Conservation (phyloP, 1,140 invertebrate species). For the Leptopilina clavipes region DNA sequence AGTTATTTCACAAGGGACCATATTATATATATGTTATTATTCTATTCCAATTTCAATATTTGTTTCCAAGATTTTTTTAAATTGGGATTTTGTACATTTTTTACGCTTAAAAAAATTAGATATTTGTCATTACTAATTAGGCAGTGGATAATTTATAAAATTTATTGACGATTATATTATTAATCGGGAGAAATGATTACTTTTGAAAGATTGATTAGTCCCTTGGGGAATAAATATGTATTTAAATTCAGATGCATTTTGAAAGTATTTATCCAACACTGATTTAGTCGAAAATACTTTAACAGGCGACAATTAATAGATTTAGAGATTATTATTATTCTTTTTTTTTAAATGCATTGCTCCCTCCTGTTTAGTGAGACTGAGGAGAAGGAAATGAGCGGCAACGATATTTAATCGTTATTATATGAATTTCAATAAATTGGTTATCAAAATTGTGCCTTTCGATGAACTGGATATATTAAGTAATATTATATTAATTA, state of each 20-base stretch:
- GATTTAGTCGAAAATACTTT: conserved; percentile 21
- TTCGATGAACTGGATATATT: conserved; percentile 67
- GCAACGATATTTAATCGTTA: conserved; percentile 52
- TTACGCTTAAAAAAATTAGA: no score
- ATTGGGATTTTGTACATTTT: no score
- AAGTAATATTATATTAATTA: conserved; percentile 57
- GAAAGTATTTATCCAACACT: conserved; percentile 38
- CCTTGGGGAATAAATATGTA: background rate
- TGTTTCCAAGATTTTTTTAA: no score
- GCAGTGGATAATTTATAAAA: no score
- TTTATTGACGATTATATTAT: no score
- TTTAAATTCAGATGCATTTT: conserved; percentile 22
- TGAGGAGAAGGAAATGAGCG: conserved; percentile 37
- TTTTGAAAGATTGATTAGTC: background rate
- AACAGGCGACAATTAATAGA: conserved; percentile 37
- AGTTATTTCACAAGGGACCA: background rate
- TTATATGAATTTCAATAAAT: conserved; percentile 56
- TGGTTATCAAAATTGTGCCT: conserved; percentile 73
- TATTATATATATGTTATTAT: no score
- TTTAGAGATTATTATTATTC: conserved; percentile 40
- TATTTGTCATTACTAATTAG: no score
- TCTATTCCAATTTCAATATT: no score
- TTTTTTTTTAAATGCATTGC: background rate
- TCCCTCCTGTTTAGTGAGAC: conserved; percentile 28
- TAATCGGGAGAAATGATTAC: no score